These are phyloP conservation scores for Anguilla pacifica DNA, from an alignment of 2,797 vertebrate genomes.

Conservation along the genomic window DNA sequence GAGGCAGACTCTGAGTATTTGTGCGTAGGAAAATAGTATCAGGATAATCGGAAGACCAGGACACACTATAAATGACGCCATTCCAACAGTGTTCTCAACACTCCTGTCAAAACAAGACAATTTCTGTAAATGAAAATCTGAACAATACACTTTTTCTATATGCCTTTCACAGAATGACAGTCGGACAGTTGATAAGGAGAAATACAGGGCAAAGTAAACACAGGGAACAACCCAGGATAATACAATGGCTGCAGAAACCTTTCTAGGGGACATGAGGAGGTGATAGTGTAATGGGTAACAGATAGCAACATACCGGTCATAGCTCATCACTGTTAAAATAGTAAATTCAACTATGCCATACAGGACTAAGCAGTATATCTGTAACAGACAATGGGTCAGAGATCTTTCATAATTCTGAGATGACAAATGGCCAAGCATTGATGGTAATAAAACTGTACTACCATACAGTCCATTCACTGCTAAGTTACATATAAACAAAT, in stretches of 20 bases:
- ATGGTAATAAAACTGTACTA: constrained; percentile 51
- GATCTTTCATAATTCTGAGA: constrained; percentile 46
- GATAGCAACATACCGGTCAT: constrained; percentile 60
- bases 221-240: constrained; percentile 56
- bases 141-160: constrained; percentile 58
- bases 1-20: constrained; percentile 39
- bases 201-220: constrained; percentile 39
- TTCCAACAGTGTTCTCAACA: background rate
- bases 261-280: constrained; percentile 49
- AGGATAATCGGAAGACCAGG: background rate
- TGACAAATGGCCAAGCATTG: constrained; percentile 45
- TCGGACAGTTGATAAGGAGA: constrained; percentile 43
- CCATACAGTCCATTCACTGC: constrained; percentile 56
- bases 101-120: background rate
- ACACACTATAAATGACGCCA: background rate
- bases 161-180: constrained; percentile 46
- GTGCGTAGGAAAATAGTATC: constrained; percentile 33
- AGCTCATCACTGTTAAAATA: constrained; percentile 60
- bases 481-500: constrained; percentile 54
- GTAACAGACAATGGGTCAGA: constrained; percentile 45
- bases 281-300: constrained; percentile 57
- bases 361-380: constrained; percentile 54
- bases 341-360: constrained; percentile 58
- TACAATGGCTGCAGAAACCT: constrained; percentile 42
- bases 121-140: background rate